These are phyloP conservation scores for Thecophora atra DNA, from an alignment of 2,888 invertebrate species.

Conservation along the genomic window DNA sequence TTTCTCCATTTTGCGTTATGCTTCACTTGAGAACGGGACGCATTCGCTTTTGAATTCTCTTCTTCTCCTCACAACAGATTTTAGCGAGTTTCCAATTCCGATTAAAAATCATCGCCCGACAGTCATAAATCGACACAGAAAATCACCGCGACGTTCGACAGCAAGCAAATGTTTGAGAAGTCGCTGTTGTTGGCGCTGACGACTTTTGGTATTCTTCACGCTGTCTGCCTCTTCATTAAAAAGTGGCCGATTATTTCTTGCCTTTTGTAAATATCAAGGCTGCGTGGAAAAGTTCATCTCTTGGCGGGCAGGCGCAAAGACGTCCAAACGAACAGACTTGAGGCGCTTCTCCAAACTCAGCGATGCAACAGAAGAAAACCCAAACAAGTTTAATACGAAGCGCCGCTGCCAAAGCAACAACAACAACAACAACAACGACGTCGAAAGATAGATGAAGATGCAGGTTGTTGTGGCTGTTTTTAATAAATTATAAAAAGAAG, in stretches of 20 bases:
- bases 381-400: constrained; percentile 13
- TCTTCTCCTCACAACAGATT: too few relatives aligned
- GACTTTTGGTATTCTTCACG: constrained; percentile 10
- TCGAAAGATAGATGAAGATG: not conserved
- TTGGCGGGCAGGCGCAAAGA: not conserved
- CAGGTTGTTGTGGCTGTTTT: not conserved
- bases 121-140: constrained; percentile 19
- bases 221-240: constrained; percentile 24
- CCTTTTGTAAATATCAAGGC: constrained; percentile 30
- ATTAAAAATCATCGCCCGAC: not conserved
- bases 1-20: too few relatives aligned
- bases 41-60: too few relatives aligned
- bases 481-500: too few relatives aligned
- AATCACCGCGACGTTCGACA: not conserved
- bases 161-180: not conserved
- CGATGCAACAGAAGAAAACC: not conserved
- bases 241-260: constrained; percentile 15
- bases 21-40: too few relatives aligned
- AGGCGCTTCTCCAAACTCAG: not conserved
- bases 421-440: not conserved
- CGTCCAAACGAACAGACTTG: not conserved
- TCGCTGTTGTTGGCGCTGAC: not conserved
- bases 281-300: not conserved
- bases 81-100: too few relatives aligned
- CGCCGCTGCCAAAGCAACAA: constrained; percentile 4